Conservation (phyloP, 2,797 vertebrate genomes). For the Centroberyx gerrardi region DNA sequence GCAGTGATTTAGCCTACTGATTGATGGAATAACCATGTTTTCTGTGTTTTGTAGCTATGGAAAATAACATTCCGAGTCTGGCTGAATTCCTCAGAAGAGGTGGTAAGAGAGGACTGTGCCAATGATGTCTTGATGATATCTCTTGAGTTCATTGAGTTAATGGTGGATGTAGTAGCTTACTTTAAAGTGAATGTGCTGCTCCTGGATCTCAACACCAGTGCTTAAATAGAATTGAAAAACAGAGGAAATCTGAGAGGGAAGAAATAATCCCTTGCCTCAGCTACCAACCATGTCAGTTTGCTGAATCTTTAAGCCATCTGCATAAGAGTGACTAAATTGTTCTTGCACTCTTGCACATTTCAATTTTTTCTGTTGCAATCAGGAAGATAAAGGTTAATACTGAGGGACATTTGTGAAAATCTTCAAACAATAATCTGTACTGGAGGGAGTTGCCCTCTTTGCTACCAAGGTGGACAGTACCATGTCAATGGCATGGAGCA, state of each 20-base stretch:
- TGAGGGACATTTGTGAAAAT: too few species aligned
- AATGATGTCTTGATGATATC: neutral
- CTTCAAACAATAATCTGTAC: too few species aligned
- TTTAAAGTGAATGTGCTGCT: neutral
- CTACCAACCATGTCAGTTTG: neutral
- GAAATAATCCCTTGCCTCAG: neutral
- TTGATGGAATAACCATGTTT: constrained; percentile 24
- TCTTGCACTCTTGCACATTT: too few species aligned
- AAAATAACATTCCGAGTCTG: neutral
- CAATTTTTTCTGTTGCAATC: too few species aligned
- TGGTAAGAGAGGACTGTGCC: neutral
- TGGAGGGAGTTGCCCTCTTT: too few species aligned
- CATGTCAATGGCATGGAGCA: too few species aligned
- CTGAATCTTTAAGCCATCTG: neutral
- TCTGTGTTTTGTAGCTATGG: constrained; percentile 11
- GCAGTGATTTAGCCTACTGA: constrained; percentile 34
- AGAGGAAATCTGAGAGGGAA: neutral
- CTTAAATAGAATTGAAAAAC: neutral
- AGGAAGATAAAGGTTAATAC: too few species aligned
- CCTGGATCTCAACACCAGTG: neutral
- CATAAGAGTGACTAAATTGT: neutral
- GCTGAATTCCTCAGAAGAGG: neutral
- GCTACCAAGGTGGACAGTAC: too few species aligned
- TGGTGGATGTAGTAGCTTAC: too few species aligned
- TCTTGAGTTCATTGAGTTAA: neutral